Evolutionary conservation across 1,140 invertebrate genomes (phyloP), one percentile per base, ranked within the genome.

Genomic region (Tetramorium parvispinum): DNA sequence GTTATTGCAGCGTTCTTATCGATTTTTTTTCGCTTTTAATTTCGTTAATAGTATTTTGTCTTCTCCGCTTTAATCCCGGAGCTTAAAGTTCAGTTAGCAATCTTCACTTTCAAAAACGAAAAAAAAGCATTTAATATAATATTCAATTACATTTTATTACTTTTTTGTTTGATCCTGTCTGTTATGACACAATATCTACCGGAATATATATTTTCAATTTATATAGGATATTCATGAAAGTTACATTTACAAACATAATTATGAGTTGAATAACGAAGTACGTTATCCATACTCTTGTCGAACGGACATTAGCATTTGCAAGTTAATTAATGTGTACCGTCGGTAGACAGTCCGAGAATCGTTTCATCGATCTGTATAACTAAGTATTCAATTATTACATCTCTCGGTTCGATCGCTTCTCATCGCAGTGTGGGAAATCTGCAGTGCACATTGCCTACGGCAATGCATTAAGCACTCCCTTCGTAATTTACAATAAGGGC

Each of bases 401-500:
- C 49, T 83, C 65, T 27, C 32, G 13, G 24, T 32, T 46, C 40
- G 68, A 75, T 75, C 79, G 79, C 68, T 49, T 24, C 55, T 59
- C 68, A n/a, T 73, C 79, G 27, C 51, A 65, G 43, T 55, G 66
- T 59, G 68, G 79, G 79, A 83, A 75, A 83, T 75, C 79, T 68
- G n/a, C 63, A 73, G 24, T 24, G 79, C 21, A 83, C 40, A 59
- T 24, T 13, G 79, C 79, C 68, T 73, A 83, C 79, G 68, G 79
- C 68, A 46, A 16, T 49, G 79, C 79, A 73, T 59, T 83, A 61
- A 83, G 68, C 79, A 16, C 68, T 59, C 79, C 68, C 68, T 59
- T 75, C 68, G 68, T 75, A 83, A 83, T 83, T 73, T 83, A 83
- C 79, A 83, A 83, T 59, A 83, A 73, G 79, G 79, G 68, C 68